Evolutionary conservation across 2,113 vertebrate species (phyloP).

Genomic region (Callithrix jacchus): DNA sequence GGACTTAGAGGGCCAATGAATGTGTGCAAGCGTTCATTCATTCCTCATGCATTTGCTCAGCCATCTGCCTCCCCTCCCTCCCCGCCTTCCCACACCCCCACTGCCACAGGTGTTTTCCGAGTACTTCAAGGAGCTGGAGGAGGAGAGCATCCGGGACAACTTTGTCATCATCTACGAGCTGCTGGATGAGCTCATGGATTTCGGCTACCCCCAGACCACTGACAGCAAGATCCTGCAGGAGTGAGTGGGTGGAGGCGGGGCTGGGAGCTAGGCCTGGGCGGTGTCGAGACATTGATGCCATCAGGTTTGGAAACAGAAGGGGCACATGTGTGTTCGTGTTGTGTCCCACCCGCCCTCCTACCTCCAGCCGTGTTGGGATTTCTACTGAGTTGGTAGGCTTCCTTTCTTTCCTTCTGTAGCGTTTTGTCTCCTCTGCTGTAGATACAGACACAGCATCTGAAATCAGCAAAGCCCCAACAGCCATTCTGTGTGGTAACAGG

Average conservation of each 20-base stretch:
- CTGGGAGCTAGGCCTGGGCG: not conserved
- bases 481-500: not conserved
- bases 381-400: conserved; percentile 85
- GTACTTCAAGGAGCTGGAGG: conserved; percentile 99
- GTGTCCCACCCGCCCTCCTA: fast-evolving
- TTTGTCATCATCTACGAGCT: conserved; percentile 99
- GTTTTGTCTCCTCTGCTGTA: not conserved
- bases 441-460: not conserved
- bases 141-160: conserved; percentile 99
- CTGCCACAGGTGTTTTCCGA: conserved; percentile 94
- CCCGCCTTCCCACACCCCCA: not conserved
- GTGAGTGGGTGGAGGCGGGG: conserved; percentile 84
- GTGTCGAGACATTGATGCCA: not conserved
- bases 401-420: not conserved
- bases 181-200: conserved; percentile 99
- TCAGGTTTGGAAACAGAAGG: not conserved
- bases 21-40: fast-evolving
- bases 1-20: not conserved
- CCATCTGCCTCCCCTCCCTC: no score
- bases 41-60: fast-evolving
- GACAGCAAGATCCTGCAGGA: conserved; percentile 99
- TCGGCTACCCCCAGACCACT: conserved; percentile 98
- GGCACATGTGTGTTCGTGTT: not conserved
- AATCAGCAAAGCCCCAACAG: not conserved
- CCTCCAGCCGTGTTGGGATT: fast-evolving